Evolutionary conservation across 2,113 vertebrate genomes (phyloP).

Genomic region (Pterocles orientalis): DNA sequence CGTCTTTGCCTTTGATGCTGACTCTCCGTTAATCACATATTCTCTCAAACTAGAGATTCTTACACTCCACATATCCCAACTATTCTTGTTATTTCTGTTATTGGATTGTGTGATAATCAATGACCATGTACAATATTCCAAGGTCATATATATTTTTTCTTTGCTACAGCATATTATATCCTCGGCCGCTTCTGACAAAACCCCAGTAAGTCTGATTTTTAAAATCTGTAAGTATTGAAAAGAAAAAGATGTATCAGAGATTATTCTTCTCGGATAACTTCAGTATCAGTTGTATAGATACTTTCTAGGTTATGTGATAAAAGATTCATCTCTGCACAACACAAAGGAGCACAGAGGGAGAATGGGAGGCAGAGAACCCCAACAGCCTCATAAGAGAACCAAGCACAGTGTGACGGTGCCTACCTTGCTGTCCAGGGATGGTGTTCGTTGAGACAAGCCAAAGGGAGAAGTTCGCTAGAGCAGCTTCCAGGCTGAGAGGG

Average conservation of each 20-base stretch:
- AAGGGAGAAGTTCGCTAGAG: background rate
- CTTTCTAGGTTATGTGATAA: background rate
- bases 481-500: background rate
- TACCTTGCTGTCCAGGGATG: background rate
- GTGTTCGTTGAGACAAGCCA: background rate
- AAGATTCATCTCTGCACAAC: background rate
- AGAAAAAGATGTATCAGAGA: background rate
- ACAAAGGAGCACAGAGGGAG: background rate
- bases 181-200: background rate
- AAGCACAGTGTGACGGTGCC: background rate
- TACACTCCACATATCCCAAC: background rate
- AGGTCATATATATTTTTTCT: background rate
- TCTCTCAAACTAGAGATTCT: background rate
- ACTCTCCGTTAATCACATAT: no score
- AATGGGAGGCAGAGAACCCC: background rate
- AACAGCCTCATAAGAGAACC: background rate
- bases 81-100: background rate
- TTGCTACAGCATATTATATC: background rate
- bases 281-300: background rate
- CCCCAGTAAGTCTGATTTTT: background rate
- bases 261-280: background rate
- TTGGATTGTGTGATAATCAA: background rate
- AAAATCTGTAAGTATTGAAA: background rate
- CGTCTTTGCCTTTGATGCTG: background rate
- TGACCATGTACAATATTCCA: background rate